These are phyloP conservation scores for Cataglyphis livida DNA, from an alignment of 2,888 invertebrate genomes.

Conservation along the genomic window DNA sequence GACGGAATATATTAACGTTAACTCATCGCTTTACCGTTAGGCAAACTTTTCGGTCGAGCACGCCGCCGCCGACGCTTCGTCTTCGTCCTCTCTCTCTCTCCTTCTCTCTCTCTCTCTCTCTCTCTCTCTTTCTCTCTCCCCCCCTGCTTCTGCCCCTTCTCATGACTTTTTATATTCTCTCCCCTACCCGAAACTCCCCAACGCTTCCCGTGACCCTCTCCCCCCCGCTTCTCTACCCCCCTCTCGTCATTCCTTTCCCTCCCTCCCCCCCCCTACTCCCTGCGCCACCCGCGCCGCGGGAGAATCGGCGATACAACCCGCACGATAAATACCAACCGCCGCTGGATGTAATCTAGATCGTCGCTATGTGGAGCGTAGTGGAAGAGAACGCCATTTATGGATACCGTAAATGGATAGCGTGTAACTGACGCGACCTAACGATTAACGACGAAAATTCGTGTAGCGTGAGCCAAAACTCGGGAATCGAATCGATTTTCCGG, in stretches of 20 bases:
- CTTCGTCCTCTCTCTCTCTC: conserved; percentile 51
- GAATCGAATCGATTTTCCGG: neutral
- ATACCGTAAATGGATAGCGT: conserved; percentile 51
- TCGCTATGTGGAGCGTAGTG: conserved; percentile 51
- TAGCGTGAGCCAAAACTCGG: conserved; percentile 15
- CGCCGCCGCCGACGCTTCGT: conserved; percentile 63
- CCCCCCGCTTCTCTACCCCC: conserved; percentile 33
- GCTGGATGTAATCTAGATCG: conserved; percentile 53
- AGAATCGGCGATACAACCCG: conserved; percentile 56
- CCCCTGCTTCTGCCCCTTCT: conserved; percentile 26
- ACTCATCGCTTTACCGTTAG: conserved; percentile 85
- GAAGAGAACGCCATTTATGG: conserved; percentile 54
- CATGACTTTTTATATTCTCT: conserved; percentile 48
- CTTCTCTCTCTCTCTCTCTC: neutral
- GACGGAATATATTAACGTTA: conserved; percentile 86
- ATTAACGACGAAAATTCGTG: conserved; percentile 38
- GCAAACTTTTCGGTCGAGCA: conserved; percentile 84
- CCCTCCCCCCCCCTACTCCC: neutral
- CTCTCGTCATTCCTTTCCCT: conserved; percentile 17
- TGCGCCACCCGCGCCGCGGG: neutral
- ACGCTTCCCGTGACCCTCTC: conserved; percentile 41
- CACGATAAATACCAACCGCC: conserved; percentile 52
- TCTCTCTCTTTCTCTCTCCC: conserved; percentile 28
- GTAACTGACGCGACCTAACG: conserved; percentile 50
- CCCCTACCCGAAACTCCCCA: conserved; percentile 41